Base-by-base conservation (phyloP, 1,140 invertebrate species). In the Drosophila micromelanica region DNA sequence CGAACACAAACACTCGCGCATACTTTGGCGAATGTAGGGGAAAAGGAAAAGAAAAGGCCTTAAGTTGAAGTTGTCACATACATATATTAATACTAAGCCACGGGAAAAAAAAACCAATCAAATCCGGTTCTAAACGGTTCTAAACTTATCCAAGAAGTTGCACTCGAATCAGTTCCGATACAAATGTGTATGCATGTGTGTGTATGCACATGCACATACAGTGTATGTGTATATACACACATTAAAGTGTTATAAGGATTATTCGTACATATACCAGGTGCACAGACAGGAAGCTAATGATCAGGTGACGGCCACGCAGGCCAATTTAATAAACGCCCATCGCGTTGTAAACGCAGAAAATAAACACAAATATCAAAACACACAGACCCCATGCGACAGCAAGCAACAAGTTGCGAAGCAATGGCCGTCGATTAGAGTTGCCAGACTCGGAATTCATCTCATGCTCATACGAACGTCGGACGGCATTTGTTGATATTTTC, bases 381-480 rank as follows among this genome's bases (percentile, higher is more conserved):
- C 42, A 69, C 61, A 70, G 42, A 84, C 63, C 63, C 46, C 51
- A 11, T 49, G 64, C 57, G 46, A 70, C 49, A 69, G 60, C 68
- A 73, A 86, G 82, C 82, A 86, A 86, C 82, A 86, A 86, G 82
- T 86, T 86, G 84, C 75, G 69, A 85, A 84, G 80, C 77, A 86
- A 86, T 85, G 80, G 80, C 80, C 77, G 80, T 80, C 79, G 70
- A 86, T 75, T 52, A 82, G 82, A 71, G 84, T 86, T 86, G 82
- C 82, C 84, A 73, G 64, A 73, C 72, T 76, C 17, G 68, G 73
- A 62, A 70, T 69, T 69, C 64, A 73, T 69, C 64, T 60, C 38
- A 46, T 69, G 59, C 46, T 67, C 65, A 87, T 80, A 62, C 78
- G 49, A 52, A 60, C 20, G 55, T 57, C 52, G 42, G 54, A 72